Conservation (phyloP, 2,888 invertebrate genomes). For the Rotaria magnacalcarata region DNA sequence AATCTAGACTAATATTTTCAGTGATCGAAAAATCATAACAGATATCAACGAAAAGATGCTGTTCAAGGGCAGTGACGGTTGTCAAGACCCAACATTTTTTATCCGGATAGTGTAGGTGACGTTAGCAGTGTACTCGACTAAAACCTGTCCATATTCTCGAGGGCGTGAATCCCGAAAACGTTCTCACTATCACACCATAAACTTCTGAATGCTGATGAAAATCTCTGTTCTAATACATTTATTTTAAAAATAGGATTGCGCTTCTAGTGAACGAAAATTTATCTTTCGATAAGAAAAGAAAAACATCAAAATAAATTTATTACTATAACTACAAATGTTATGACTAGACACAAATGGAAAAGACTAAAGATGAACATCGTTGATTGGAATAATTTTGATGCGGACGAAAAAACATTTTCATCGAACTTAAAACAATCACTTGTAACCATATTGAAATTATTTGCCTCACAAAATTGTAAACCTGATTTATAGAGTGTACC, state of each 20-base stretch:
- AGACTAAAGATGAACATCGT: neutral
- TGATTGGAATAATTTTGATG: neutral
- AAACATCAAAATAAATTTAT: neutral
- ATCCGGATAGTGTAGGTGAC: too few species aligned
- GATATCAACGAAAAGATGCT: too few species aligned
- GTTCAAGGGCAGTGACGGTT: too few species aligned
- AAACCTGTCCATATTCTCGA: too few species aligned
- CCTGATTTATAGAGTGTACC: conserved; percentile 51
- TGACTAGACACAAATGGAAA: neutral
- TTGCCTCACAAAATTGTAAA: conserved; percentile 56
- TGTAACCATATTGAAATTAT: conserved; percentile 56
- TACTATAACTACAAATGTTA: neutral
- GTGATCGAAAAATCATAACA: too few species aligned
- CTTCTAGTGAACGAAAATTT: neutral
- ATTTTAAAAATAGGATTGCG: neutral
- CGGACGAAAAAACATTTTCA: conserved; percentile 24
- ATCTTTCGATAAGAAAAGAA: neutral
- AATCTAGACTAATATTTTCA: too few species aligned
- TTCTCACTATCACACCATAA: too few species aligned
- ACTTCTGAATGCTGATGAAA: too few species aligned
- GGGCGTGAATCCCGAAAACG: too few species aligned
- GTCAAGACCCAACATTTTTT: too few species aligned
- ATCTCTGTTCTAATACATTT: neutral
- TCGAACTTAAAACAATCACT: conserved; percentile 58
- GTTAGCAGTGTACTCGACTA: too few species aligned